Evolutionary conservation across 2,888 invertebrate species (phyloP).

Genomic region (Tenthredo distinguenda): DNA sequence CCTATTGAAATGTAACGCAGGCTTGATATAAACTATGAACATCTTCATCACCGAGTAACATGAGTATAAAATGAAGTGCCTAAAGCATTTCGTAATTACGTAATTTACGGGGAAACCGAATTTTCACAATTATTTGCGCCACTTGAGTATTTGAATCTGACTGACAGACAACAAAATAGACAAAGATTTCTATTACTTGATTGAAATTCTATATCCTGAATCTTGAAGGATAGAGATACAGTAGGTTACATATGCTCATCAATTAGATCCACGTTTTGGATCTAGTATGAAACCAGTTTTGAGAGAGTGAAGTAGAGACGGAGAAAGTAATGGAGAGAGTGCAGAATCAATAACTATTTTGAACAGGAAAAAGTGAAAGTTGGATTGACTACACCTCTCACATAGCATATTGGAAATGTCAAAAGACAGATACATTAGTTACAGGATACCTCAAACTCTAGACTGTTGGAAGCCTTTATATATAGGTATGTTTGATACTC

Average conservation of each 20-base stretch:
- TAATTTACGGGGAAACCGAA: too few relatives aligned
- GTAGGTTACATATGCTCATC: neutral
- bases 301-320: neutral
- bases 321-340: conserved; percentile 11
- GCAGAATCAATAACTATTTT: conserved; percentile 22
- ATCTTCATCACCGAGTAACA: too few relatives aligned
- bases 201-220: neutral
- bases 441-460: neutral
- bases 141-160: neutral
- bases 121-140: too few relatives aligned
- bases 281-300: neutral
- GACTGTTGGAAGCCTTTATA: neutral
- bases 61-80: too few relatives aligned
- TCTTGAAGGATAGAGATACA: neutral
- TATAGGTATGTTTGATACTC: neutral
- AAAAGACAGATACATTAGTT: neutral
- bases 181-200: neutral
- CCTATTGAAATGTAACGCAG: too few relatives aligned
- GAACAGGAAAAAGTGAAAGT: conserved; percentile 18
- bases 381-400: neutral
- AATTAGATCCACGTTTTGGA: neutral
- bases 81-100: too few relatives aligned
- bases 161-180: neutral
- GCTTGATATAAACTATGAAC: too few relatives aligned
- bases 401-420: neutral